These are phyloP conservation scores for Dicentrarchus labrax DNA, from an alignment of 2,113 vertebrate genomes.

Conservation along the genomic window DNA sequence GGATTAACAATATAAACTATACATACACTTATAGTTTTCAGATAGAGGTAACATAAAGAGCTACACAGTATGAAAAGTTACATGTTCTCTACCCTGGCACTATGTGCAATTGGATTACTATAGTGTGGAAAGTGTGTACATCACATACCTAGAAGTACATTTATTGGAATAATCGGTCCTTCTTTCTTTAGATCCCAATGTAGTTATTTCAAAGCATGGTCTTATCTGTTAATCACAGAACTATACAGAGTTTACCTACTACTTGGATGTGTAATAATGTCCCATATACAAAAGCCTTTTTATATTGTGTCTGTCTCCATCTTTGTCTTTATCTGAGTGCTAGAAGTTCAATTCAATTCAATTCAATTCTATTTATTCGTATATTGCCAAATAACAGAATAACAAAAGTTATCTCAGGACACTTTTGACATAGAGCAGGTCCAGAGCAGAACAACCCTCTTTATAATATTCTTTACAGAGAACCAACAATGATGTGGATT, in stretches of 20 bases:
- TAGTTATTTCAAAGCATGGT: not conserved
- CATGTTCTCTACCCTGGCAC: not conserved
- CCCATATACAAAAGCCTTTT: not conserved
- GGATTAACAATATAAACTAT: not conserved
- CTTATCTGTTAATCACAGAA: not conserved
- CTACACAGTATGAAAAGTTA: not conserved
- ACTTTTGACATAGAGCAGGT: no score
- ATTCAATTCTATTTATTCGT: no score
- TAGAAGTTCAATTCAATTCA: not conserved
- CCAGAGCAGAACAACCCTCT: no score
- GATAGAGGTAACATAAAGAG: not conserved
- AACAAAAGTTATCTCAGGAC: no score
- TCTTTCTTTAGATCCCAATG: not conserved
- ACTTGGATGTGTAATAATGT: not conserved
- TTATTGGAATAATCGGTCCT: no score
- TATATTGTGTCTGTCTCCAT: not conserved
- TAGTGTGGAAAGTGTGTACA: not conserved
- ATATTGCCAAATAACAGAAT: no score
- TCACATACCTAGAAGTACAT: not conserved
- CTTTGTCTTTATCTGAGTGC: not conserved
- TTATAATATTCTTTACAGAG: no score
- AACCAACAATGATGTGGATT: no score
- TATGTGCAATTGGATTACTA: not conserved
- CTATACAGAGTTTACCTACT: not conserved
- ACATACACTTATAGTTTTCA: not conserved